Conservation (phyloP, 1,140 invertebrate genomes). For the Watersipora subatra region DNA sequence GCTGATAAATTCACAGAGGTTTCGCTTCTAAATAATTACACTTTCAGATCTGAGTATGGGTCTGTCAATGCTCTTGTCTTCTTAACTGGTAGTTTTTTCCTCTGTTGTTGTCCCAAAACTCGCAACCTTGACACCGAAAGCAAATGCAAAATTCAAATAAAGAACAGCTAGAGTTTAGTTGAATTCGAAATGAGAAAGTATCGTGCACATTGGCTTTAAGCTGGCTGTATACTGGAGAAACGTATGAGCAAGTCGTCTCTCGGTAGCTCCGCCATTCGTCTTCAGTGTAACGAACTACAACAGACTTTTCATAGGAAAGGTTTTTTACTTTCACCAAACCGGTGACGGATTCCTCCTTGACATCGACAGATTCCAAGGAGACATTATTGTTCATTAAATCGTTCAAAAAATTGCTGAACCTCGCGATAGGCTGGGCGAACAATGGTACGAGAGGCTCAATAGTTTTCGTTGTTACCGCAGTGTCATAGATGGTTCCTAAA, state of each 20-base stretch:
- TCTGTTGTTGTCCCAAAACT: background rate
- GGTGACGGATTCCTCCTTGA: background rate
- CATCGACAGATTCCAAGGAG: background rate
- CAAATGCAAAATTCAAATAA: background rate
- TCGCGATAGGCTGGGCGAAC: background rate
- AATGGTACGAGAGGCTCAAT: background rate
- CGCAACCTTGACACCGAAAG: background rate
- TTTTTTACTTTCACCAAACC: background rate
- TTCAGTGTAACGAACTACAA: background rate
- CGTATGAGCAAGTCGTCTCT: background rate
- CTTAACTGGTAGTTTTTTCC: background rate
- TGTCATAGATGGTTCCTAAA: background rate
- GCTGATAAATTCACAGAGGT: no score
- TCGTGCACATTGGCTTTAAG: background rate
- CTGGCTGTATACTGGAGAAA: background rate
- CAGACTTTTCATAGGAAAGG: background rate
- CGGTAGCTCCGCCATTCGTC: background rate
- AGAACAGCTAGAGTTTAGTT: background rate
- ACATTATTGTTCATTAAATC: background rate
- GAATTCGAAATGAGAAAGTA: background rate
- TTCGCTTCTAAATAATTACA: no score
- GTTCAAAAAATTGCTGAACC: background rate
- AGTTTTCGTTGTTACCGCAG: no score
- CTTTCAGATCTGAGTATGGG: no score
- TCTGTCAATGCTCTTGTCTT: no score